Conservation (phyloP, 2,113 vertebrate genomes). For the Daboia siamensis region DNA sequence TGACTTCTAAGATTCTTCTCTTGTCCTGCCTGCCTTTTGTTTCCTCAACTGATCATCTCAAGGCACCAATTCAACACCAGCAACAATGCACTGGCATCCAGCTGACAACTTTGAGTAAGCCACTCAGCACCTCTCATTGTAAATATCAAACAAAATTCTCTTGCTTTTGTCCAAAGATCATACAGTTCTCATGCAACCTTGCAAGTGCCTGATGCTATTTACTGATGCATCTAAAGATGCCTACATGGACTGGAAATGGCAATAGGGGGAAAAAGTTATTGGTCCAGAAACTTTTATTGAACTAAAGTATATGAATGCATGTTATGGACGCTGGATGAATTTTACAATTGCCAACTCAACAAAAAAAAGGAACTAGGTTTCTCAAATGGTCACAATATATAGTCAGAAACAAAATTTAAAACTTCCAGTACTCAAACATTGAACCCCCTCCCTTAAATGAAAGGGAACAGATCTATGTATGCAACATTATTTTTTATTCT, state of each 20-base stretch:
- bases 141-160: slow-evolving; percentile 59
- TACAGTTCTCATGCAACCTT: slow-evolving; percentile 52
- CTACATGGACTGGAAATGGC: neutral
- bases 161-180: slow-evolving; percentile 55
- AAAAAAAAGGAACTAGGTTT: neutral
- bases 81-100: slow-evolving; percentile 63
- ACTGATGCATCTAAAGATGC: slow-evolving; percentile 56
- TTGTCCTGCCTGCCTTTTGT: slow-evolving; percentile 56
- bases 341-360: neutral
- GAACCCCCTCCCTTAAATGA: neutral
- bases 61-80: slow-evolving; percentile 51
- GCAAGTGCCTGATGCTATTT: slow-evolving; percentile 51
- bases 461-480: neutral
- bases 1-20: slow-evolving; percentile 61
- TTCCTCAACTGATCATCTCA: slow-evolving; percentile 58
- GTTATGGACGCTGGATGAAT: neutral
- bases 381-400: neutral
- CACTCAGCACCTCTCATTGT: slow-evolving; percentile 53
- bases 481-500: neutral
- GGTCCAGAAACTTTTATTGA: neutral
- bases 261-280: slow-evolving; percentile 1
- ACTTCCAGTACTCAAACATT: neutral
- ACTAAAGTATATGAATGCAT: slow-evolving; percentile 10
- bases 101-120: slow-evolving; percentile 51
- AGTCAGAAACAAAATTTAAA: neutral